phyloP scores from a whole-genome alignment of 2,113 vertebrate species.

The Cacatua alba region DNA sequence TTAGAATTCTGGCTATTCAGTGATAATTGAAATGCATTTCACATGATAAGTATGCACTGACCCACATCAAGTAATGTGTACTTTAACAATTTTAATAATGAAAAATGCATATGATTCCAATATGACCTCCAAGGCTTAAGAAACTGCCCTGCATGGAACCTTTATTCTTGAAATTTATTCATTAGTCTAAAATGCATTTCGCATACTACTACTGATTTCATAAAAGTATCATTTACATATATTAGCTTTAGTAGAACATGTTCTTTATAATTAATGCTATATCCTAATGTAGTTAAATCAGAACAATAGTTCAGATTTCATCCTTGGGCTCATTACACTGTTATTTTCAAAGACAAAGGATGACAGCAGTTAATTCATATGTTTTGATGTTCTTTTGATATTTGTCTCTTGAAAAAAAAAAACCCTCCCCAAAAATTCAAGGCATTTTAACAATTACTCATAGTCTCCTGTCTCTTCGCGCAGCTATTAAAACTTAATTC shows the following conservation, averaged over 20 bases:
- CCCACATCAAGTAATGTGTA: neutral
- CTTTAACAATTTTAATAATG: neutral
- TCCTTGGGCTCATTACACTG: neutral
- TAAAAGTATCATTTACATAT: constrained; percentile 61
- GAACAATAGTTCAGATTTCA: neutral
- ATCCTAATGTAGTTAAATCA: neutral
- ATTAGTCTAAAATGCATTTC: constrained; percentile 42
- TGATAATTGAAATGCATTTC: neutral
- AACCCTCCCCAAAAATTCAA: neutral
- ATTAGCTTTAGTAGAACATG: constrained; percentile 28
- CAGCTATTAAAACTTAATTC: neutral
- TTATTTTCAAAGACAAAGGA: neutral
- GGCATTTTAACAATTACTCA: neutral
- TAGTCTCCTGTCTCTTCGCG: neutral
- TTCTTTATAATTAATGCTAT: constrained; percentile 8
- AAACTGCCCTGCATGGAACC: neutral
- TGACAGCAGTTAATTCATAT: neutral
- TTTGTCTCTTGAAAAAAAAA: neutral
- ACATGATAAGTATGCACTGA: neutral
- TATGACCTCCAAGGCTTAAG: constrained; percentile 27
- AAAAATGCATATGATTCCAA: constrained; percentile 43
- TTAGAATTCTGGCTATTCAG: neutral
- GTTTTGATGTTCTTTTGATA: neutral
- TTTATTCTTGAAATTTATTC: constrained; percentile 49
- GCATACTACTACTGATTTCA: constrained; percentile 39